Conservation (phyloP, 2,888 invertebrate genomes). For the Hesperia comma region DNA sequence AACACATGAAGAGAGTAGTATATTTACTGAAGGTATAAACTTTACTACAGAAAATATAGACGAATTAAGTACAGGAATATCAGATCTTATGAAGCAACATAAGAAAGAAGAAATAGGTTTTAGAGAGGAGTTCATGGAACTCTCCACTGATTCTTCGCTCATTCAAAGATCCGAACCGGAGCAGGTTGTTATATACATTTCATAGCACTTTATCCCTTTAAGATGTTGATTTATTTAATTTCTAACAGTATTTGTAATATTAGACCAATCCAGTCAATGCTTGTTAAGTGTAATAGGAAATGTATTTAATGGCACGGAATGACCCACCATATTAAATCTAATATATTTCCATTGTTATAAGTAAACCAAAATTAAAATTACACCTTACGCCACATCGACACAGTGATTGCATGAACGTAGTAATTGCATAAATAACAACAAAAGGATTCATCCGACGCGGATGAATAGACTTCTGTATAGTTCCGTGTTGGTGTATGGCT, state of each 20-base stretch:
- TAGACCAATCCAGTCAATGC: slow-evolving; percentile 5
- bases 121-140: background rate
- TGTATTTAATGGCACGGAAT: background rate
- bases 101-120: slow-evolving; percentile 18
- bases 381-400: too few species aligned
- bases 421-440: background rate
- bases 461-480: slow-evolving; percentile 1
- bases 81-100: slow-evolving; percentile 18
- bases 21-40: slow-evolving; percentile 12
- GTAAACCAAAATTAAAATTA: background rate
- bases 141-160: slow-evolving; percentile 2
- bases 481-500: background rate
- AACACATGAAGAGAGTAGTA: slow-evolving; percentile 7
- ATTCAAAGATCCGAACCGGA: slow-evolving; percentile 8
- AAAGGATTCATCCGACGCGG: background rate
- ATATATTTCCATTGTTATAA: too few species aligned
- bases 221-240: slow-evolving; percentile 2
- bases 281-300: background rate
- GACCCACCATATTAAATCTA: background rate
- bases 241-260: slow-evolving; percentile 4
- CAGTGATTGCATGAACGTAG: too few species aligned
- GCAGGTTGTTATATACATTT: slow-evolving; percentile 33
- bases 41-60: slow-evolving; percentile 11
- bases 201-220: slow-evolving; percentile 10
- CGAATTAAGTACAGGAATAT: slow-evolving; percentile 7